A percentile compares a stretch with the other conserved stretches of the same genome.
These are phyloP conservation scores for Poecilia picta DNA, from an alignment of 2,797 vertebrate genomes.

Conservation along the genomic window DNA sequence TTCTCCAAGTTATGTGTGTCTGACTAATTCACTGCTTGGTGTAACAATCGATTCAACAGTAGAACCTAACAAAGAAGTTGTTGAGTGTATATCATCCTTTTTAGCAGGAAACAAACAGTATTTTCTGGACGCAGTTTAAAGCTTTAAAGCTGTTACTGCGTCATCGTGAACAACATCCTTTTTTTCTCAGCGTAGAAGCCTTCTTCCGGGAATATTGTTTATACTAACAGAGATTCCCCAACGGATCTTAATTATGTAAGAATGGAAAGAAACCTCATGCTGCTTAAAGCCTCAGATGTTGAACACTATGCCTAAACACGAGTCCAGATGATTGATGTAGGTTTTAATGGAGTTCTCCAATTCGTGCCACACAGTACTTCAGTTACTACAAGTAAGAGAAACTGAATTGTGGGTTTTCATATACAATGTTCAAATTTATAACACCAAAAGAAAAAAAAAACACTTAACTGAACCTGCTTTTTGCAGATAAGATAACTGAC, in stretches of 20 bases:
- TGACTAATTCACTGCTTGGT: neutral
- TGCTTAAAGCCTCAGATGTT: neutral
- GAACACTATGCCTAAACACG: neutral
- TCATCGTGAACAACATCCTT: neutral
- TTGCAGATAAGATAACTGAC: neutral
- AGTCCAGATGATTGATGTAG: neutral
- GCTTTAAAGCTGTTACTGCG: neutral
- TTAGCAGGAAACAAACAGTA: neutral
- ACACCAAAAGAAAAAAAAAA: no score
- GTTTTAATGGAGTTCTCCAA: neutral
- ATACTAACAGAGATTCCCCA: neutral
- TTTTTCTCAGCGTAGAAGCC: neutral
- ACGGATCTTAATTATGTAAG: neutral
- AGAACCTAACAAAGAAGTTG: neutral
- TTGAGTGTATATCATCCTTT: neutral
- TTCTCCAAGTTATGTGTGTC: neutral
- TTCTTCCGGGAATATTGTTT: slow-evolving; percentile 3
- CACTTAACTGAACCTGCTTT: no score
- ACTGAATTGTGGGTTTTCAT: neutral
- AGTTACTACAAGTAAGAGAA: neutral
- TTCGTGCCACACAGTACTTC: neutral
- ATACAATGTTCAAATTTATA: neutral
- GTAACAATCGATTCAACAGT: neutral
- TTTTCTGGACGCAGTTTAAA: neutral
- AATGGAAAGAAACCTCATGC: neutral